These are phyloP conservation scores for Sapajus apella DNA, from an alignment of 2,113 vertebrate species.

Conservation along the genomic window DNA sequence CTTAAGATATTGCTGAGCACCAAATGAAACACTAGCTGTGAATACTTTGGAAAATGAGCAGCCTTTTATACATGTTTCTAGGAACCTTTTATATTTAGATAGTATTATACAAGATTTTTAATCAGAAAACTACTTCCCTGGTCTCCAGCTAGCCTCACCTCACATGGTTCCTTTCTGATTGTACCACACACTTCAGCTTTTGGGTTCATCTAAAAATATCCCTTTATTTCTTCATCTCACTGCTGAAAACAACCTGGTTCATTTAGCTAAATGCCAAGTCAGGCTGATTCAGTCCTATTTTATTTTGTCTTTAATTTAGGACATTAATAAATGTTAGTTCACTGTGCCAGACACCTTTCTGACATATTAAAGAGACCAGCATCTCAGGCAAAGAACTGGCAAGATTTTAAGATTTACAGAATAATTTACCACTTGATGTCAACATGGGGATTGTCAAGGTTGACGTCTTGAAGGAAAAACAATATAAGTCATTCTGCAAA, in stretches of 20 bases:
- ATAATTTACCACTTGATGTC: background rate
- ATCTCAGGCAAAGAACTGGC: background rate
- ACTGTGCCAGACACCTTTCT: background rate
- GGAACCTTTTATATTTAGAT: background rate
- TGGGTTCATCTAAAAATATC: background rate
- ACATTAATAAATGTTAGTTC: constrained; percentile 46
- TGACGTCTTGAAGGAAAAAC: background rate
- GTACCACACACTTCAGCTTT: background rate
- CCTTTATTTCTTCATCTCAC: background rate
- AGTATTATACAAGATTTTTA: background rate
- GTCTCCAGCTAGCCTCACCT: background rate
- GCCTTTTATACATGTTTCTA: background rate
- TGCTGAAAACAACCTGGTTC: background rate
- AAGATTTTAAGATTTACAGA: constrained; percentile 27
- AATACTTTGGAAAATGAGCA: background rate
- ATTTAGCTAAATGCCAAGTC: constrained; percentile 34
- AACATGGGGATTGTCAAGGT: background rate
- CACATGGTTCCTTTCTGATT: accelerated
- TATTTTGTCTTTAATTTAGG: constrained; percentile 23
- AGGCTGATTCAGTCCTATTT: background rate
- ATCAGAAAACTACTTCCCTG: background rate
- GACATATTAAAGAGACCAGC: background rate
- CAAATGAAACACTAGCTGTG: background rate
- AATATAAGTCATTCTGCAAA: background rate
- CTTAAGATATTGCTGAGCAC: background rate